Conservation (phyloP, 2,113 vertebrate genomes). For the Neoarius graeffei region DNA sequence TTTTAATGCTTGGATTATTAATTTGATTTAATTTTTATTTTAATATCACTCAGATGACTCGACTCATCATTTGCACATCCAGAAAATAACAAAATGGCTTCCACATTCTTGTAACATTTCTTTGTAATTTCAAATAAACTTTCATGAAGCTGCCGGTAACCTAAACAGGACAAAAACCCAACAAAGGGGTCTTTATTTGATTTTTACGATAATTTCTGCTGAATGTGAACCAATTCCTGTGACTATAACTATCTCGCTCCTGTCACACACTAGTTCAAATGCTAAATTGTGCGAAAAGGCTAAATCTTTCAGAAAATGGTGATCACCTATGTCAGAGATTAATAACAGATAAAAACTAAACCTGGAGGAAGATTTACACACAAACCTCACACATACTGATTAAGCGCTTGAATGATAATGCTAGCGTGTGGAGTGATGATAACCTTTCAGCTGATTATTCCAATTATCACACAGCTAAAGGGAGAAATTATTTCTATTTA, state of each 20-base stretch:
- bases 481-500: neutral
- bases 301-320: neutral
- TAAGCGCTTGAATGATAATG: slow-evolving; percentile 62
- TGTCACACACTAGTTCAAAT: neutral
- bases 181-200: neutral
- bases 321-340: neutral
- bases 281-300: neutral
- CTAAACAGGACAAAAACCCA: neutral
- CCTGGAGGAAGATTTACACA: neutral
- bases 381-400: neutral
- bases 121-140: no score
- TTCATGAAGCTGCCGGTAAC: neutral
- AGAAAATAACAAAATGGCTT: neutral
- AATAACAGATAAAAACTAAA: neutral
- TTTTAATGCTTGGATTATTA: neutral
- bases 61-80: neutral
- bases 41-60: neutral
- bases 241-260: neutral
- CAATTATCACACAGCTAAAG: neutral
- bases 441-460: slow-evolving; percentile 70
- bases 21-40: neutral
- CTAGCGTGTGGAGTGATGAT: slow-evolving; percentile 64
- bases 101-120: neutral
- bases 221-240: neutral
- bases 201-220: neutral